These are phyloP conservation scores for Drosophila bocki DNA, from an alignment of 1,140 invertebrate species.

Conservation along the genomic window DNA sequence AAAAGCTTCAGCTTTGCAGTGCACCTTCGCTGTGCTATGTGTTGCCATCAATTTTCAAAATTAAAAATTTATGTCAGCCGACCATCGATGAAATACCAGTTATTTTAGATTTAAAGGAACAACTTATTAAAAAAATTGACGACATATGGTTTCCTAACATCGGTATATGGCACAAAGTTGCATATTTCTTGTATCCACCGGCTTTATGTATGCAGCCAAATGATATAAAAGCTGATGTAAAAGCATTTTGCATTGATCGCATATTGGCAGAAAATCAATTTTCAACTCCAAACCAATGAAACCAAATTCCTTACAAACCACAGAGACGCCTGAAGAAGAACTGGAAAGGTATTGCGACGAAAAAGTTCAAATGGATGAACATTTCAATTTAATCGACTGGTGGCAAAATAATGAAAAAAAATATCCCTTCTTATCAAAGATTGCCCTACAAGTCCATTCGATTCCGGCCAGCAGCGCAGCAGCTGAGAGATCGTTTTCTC, in stretches of 20 bases:
- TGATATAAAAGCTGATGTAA: neutral
- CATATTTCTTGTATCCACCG: neutral
- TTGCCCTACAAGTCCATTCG: too few species aligned
- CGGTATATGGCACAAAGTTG: neutral
- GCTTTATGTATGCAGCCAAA: neutral
- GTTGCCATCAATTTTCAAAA: neutral
- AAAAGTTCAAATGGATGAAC: slow-evolving; percentile 23
- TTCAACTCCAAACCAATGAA: neutral
- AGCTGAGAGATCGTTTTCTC: too few species aligned
- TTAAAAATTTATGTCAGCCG: neutral
- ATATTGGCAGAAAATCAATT: neutral
- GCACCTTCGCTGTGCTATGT: neutral
- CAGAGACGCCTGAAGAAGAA: slow-evolving; percentile 22
- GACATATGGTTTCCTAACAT: neutral
- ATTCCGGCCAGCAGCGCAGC: too few species aligned
- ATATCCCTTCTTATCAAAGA: too few species aligned
- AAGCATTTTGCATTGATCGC: neutral
- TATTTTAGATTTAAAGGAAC: neutral
- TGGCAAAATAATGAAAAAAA: too few species aligned
- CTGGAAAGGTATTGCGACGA: slow-evolving; percentile 21
- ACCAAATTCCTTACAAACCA: neutral
- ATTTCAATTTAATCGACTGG: too few species aligned
- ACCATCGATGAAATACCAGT: neutral
- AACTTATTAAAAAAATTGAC: neutral
- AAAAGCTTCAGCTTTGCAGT: neutral